These are phyloP conservation scores for Eospalax fontanierii DNA, from an alignment of 2,797 vertebrate genomes.

Conservation along the genomic window DNA sequence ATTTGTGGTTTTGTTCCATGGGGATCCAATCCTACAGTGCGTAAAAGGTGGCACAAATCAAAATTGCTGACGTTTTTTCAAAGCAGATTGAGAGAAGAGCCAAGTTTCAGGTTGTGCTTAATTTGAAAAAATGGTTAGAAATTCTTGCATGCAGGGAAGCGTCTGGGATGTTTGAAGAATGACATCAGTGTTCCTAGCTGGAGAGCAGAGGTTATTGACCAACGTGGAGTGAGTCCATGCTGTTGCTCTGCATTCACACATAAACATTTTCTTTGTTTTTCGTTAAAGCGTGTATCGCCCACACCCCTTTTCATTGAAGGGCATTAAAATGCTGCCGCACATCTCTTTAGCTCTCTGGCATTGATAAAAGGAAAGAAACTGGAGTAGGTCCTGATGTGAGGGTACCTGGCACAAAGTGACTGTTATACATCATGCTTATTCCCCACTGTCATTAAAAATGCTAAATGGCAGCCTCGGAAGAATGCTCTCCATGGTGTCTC, in stretches of 20 bases:
- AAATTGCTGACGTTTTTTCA: slow-evolving; percentile 77
- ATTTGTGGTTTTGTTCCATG: slow-evolving; percentile 78
- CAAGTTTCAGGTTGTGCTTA: slow-evolving; percentile 78
- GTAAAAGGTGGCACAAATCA: slow-evolving; percentile 75
- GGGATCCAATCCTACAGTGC: slow-evolving; percentile 39
- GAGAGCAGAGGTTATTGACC: slow-evolving; percentile 58
- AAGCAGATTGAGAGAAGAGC: slow-evolving; percentile 73
- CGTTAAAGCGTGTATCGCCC: slow-evolving; percentile 58
- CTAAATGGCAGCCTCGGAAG: slow-evolving; percentile 87
- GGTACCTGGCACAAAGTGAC: slow-evolving; percentile 76
- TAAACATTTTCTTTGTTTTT: not conserved
- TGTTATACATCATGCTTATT: slow-evolving; percentile 86
- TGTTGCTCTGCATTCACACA: slow-evolving; percentile 61
- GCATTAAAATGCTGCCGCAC: slow-evolving; percentile 78
- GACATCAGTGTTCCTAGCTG: slow-evolving; percentile 49
- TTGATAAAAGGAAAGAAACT: slow-evolving; percentile 74
- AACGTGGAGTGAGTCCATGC: slow-evolving; percentile 60
- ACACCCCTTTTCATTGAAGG: slow-evolving; percentile 76
- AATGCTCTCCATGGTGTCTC: slow-evolving; percentile 87
- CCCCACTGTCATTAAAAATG: slow-evolving; percentile 86
- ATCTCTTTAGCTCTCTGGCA: slow-evolving; percentile 80
- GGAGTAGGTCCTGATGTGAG: slow-evolving; percentile 71
- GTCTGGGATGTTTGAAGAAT: slow-evolving; percentile 86
- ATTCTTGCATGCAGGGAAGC: slow-evolving; percentile 82
- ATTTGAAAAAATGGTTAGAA: slow-evolving; percentile 83